phyloP scores from a whole-genome alignment of 2,113 vertebrate genomes.

The Phylloscopus trochilus region DNA sequence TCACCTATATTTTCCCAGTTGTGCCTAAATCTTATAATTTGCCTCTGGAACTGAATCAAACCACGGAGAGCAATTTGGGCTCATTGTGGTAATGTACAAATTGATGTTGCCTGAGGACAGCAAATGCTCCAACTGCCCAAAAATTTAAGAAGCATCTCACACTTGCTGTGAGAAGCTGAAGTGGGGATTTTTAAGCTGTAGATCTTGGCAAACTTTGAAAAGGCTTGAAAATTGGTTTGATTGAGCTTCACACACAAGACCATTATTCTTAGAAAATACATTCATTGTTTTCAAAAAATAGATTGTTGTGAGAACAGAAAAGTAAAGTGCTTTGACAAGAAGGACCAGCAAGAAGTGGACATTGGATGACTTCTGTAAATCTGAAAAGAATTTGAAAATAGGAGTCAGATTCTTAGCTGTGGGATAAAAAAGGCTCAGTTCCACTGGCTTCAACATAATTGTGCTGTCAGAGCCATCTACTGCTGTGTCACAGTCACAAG shows the following conservation, averaged over 20 bases:
- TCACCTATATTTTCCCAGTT: constrained; percentile 28
- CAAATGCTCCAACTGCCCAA: constrained; percentile 20
- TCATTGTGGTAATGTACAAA: constrained; percentile 39
- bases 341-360: constrained; percentile 20
- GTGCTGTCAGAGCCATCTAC: constrained; percentile 4
- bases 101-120: constrained; percentile 45
- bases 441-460: not conserved
- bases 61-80: not conserved
- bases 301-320: constrained; percentile 9
- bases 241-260: constrained; percentile 3
- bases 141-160: constrained; percentile 18
- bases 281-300: not conserved
- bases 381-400: constrained; percentile 31
- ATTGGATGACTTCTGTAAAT: constrained; percentile 16
- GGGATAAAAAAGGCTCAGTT: constrained; percentile 15
- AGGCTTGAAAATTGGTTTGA: constrained; percentile 36
- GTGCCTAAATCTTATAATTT: constrained; percentile 38
- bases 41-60: constrained; percentile 54
- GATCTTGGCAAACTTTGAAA: constrained; percentile 25
- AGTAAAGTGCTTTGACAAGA: constrained; percentile 23
- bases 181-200: constrained; percentile 3
- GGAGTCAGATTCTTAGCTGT: constrained; percentile 22
- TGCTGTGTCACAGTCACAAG: not conserved
- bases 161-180: constrained; percentile 33
- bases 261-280: not conserved